Base-by-base conservation (phyloP, 2,797 vertebrate species). In the Hoplostethus atlanticus region DNA sequence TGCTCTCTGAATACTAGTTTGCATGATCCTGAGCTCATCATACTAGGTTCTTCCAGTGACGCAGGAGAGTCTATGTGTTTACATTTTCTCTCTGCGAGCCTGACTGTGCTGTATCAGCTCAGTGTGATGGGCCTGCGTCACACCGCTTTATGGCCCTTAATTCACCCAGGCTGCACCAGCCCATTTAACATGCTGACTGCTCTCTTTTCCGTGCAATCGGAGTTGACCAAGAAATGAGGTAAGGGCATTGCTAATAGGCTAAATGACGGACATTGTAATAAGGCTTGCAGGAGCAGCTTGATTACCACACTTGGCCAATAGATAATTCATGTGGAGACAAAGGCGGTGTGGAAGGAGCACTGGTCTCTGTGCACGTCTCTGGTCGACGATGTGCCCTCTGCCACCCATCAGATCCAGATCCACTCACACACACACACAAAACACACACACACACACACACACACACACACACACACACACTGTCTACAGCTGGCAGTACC, bases 181-280 rank as follows among this genome's bases (percentile, higher is more conserved):
- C 70, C 83, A 87, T 91, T 91, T 89, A 82, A 82, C 89, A 88
- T 91, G 88, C 90, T 91, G 91, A 93, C 90, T 80, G 86, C 83
- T 88, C 84, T 76, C 79, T 91, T 92, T 94, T 94, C 88, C 89
- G 86, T 92, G 92, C 89, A 93, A 93, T 85, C 88, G 82, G 91
- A 92, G 90, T 92, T 86, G 91, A 92, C 85, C 84, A 90, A 92
- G 89, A 87, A 92, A 93, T 94, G 91, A 94, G 91, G 93, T 93
- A 94, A 92, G 89, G 81, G 85, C 84, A 77, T 83, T 66, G 87
- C 89, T 90, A 92, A 90, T 89, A 86, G 87, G 84, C 86, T 89
- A 92, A 91, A 90, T 89, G 91, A 87, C 86, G 83, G 85, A 83
- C 86, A 74, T 83, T 90, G 90, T 89, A 88, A 90, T 80, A 74